Base-by-base conservation (phyloP, 1,140 invertebrate species). In the Nilaparvata lugens region DNA sequence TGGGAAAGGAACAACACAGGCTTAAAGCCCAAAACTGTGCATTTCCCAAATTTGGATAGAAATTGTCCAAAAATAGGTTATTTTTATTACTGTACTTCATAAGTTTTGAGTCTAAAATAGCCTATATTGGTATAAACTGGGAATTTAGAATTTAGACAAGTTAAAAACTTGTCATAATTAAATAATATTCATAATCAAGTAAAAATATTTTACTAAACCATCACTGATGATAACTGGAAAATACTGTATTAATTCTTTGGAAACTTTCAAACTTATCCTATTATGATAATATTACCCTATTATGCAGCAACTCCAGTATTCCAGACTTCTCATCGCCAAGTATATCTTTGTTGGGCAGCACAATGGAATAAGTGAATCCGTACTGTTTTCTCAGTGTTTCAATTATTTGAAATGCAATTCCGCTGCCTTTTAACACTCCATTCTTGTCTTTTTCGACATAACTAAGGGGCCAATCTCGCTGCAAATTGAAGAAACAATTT, bases 361-460 rank as follows among this genome's bases (percentile, higher is more conserved):
- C 66, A 0, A 90, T 76, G 7, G 81, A 80, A 59, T 86, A 89
- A 0, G 82, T 86, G 56, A 91, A 90, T 61, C 86, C 84, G 62
- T 82, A 85, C 68, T 82, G 83, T 48, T 81, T 63, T 43, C 77
- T 75, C 1, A 91, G 72, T 16, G 88, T 79, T n/a, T 87, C 70
- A 0, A 92, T 70, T 28, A 91, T 72, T 35, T 84, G 75, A 68
- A 90, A 90, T 0, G 86, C 84, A 13, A 88, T 81, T 4, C 88
- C 88, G 6, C 65, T 71, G 0, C 86, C 87, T 0, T 76, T 61
- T 1, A 80, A 58, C 0, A 70, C 80, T 2, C 80, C 83, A 71
- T 84, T 83, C 18, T 67, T 70, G n/a, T 71, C 60, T 56, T 45
- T 66, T 18, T 72, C 67, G 0, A 76, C 73, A 66, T 78, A 82